phyloP scores from a whole-genome alignment of 2,113 vertebrate genomes.

The Chlorodrepanis virens region DNA sequence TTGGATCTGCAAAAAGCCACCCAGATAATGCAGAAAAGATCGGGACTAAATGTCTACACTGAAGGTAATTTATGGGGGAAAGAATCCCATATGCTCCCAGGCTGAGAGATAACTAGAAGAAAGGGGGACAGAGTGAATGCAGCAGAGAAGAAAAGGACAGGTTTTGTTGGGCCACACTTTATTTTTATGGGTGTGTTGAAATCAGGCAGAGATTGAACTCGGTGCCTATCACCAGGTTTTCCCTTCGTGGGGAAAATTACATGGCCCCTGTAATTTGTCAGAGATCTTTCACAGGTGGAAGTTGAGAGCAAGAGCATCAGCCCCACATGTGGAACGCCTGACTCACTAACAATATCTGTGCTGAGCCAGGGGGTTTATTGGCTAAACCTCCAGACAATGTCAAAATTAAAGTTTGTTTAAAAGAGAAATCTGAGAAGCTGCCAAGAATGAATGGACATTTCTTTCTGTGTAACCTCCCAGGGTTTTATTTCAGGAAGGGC shows the following conservation, averaged over 20 bases:
- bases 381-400: neutral
- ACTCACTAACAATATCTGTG: neutral
- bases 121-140: neutral
- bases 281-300: neutral
- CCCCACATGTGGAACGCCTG: accelerated
- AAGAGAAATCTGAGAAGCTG: neutral
- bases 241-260: neutral
- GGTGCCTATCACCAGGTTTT: neutral
- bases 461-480: neutral
- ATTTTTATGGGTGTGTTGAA: neutral
- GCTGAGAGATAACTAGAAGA: neutral
- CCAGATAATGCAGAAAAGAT: neutral
- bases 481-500: neutral
- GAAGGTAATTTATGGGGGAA: neutral
- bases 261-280: neutral
- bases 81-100: neutral
- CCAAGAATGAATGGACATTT: neutral
- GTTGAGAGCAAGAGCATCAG: neutral
- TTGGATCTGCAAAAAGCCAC: neutral
- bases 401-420: neutral
- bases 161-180: neutral
- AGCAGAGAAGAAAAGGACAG: neutral
- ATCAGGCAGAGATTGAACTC: neutral
- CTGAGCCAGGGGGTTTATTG: neutral
- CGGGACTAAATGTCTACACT: neutral